Percentiles rank a stretch among this genome's conserved stretches.
Conservation (phyloP, 1,140 invertebrate genomes). For the Rhizoglyphus robini region DNA sequence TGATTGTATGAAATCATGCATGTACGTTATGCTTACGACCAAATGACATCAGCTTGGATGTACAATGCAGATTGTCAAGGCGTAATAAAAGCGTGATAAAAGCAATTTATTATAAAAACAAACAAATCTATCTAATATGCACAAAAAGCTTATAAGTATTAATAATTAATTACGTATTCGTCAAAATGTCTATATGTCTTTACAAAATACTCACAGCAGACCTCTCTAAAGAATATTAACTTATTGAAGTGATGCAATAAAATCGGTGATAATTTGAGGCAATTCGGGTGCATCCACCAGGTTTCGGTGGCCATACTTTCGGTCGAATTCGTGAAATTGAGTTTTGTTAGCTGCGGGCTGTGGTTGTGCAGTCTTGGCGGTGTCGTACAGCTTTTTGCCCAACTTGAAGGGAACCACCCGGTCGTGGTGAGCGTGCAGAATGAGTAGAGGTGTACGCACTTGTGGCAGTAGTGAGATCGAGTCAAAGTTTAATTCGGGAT, state of each 20-base stretch:
- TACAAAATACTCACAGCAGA: too few species aligned
- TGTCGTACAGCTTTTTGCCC: conserved; percentile 48
- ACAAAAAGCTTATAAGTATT: too few species aligned
- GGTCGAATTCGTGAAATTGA: conserved; percentile 20
- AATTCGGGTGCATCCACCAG: conserved; percentile 24
- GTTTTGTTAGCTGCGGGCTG: not conserved
- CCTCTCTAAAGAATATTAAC: too few species aligned
- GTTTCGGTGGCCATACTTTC: conserved; percentile 25
- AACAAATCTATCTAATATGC: too few species aligned
- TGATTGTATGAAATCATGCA: too few species aligned
- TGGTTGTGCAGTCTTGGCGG: conserved; percentile 11
- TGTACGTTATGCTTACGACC: too few species aligned
- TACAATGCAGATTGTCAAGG: too few species aligned
- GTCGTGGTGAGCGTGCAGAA: conserved; percentile 80
- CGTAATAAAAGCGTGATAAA: too few species aligned
- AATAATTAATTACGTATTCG: too few species aligned
- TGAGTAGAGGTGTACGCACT: conserved; percentile 58
- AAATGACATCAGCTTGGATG: too few species aligned
- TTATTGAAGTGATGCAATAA: conserved; percentile 21
- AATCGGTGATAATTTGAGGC: conserved; percentile 17
- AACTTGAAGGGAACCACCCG: conserved; percentile 58
- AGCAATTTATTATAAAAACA: too few species aligned
- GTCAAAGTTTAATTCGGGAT: conserved; percentile 34
- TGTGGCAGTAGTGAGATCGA: conserved; percentile 28
- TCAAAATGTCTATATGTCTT: too few species aligned